A percentile compares a stretch with the other conserved stretches of the same genome.
Evolutionary conservation across 2,888 invertebrate species (phyloP).

Genomic region (Ennomos fuscantarius): DNA sequence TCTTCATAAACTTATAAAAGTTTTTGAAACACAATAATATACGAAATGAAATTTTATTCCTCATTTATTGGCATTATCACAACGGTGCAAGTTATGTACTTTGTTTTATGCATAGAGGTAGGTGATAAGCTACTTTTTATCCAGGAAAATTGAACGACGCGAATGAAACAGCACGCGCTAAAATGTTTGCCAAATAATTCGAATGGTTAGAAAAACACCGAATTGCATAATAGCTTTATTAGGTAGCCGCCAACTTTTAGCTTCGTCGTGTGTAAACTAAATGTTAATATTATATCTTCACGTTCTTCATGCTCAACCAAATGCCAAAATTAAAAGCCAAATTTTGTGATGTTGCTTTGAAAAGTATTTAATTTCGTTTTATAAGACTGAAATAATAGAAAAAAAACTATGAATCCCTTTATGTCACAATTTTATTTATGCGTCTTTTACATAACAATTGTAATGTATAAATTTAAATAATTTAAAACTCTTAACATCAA

Average conservation of each 20-base stretch:
- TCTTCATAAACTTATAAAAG: too few species aligned
- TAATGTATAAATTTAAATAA: too few species aligned
- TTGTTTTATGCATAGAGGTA: too few species aligned
- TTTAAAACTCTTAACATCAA: too few species aligned
- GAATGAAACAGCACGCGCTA: background rate
- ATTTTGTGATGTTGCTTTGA: slow-evolving; percentile 17
- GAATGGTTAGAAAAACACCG: slow-evolving; percentile 10
- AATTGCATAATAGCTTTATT: slow-evolving; percentile 23
- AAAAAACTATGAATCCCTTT: background rate
- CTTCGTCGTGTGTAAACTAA: slow-evolving; percentile 8
- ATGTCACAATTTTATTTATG: too few species aligned
- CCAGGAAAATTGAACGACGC: too few species aligned
- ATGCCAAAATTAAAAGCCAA: slow-evolving; percentile 36
- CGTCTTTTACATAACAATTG: too few species aligned
- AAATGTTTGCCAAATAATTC: slow-evolving; percentile 31
- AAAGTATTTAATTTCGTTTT: slow-evolving; percentile 30
- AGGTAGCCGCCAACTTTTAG: slow-evolving; percentile 11
- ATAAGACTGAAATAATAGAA: background rate
- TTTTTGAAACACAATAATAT: too few species aligned
- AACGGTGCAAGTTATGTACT: too few species aligned
- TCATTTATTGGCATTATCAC: too few species aligned
- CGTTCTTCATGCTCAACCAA: slow-evolving; percentile 37
- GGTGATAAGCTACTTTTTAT: too few species aligned
- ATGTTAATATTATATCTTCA: slow-evolving; percentile 28
- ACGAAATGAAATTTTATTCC: too few species aligned